phyloP scores from a whole-genome alignment of 2,888 invertebrate species.

The Clunio marinus region DNA sequence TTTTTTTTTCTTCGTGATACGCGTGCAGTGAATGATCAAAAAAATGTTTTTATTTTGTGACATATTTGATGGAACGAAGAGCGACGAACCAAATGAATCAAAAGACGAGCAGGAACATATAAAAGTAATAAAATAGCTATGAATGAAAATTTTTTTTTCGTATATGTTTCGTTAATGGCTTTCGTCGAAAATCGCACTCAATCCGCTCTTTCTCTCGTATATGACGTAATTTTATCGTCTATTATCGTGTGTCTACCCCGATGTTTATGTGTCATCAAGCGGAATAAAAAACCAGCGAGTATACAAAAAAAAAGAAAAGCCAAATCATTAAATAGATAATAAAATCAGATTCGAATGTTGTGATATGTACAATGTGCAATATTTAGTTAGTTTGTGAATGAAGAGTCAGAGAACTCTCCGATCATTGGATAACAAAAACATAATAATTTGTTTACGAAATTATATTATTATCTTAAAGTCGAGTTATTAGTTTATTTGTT shows the following conservation, averaged over 20 bases:
- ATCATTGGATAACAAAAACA: background rate
- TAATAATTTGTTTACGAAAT: background rate
- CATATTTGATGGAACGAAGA: background rate
- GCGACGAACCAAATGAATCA: slow-evolving; percentile 6
- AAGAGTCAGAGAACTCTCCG: too few species aligned
- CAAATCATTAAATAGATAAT: background rate
- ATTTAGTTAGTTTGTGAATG: too few species aligned
- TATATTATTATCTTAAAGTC: background rate
- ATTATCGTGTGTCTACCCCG: slow-evolving; percentile 10
- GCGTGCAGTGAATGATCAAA: background rate
- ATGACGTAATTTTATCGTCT: slow-evolving; percentile 28
- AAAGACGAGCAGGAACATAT: background rate
- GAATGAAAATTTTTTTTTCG: slow-evolving; percentile 15
- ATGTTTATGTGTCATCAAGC: slow-evolving; percentile 9
- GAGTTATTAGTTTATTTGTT: too few species aligned
- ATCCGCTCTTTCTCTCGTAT: slow-evolving; percentile 1
- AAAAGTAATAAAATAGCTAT: slow-evolving; percentile 2
- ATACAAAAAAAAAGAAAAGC: background rate
- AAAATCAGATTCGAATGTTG: background rate
- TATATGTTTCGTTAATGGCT: background rate
- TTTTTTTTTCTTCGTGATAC: background rate
- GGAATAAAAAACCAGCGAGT: background rate
- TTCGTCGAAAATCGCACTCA: background rate
- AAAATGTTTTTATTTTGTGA: too few species aligned
- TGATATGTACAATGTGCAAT: background rate